Conservation (phyloP, 2,888 invertebrate species). For the Spodoptera picta region DNA sequence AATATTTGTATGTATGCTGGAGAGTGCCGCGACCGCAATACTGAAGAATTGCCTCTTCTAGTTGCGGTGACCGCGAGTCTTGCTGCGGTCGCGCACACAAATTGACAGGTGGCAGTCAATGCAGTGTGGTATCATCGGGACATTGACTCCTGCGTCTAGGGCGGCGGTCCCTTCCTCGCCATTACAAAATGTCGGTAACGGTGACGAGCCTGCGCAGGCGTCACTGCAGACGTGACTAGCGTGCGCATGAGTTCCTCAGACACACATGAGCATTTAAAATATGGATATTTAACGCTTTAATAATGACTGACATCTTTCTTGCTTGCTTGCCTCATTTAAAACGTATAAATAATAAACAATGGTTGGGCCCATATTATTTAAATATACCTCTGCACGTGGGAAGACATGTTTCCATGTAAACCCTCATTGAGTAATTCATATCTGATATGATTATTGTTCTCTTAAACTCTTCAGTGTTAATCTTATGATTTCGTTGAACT, state of each 20-base stretch:
- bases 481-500: constrained; percentile 48
- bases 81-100: constrained; percentile 35
- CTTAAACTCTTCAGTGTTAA: constrained; percentile 26
- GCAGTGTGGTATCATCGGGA: constrained; percentile 54
- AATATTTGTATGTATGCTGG: constrained; percentile 38
- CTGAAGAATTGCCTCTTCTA: constrained; percentile 29
- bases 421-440: constrained; percentile 10
- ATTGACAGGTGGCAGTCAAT: constrained; percentile 32
- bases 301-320: constrained; percentile 38
- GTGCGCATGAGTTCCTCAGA: constrained; percentile 45
- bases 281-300: constrained; percentile 56
- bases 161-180: constrained; percentile 69
- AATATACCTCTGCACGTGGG: neutral
- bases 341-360: too few relatives aligned
- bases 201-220: constrained; percentile 65
- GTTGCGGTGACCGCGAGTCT: constrained; percentile 22
- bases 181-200: constrained; percentile 84
- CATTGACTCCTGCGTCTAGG: constrained; percentile 79
- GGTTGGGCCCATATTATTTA: too few relatives aligned
- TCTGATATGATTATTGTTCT: constrained; percentile 43
- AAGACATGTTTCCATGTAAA: constrained; percentile 5
- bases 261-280: constrained; percentile 46
- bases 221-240: constrained; percentile 70
- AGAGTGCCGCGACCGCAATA: constrained; percentile 31
- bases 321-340: neutral